Base-by-base conservation (phyloP, 2,113 vertebrate species). In the Ailuropoda melanoleuca region DNA sequence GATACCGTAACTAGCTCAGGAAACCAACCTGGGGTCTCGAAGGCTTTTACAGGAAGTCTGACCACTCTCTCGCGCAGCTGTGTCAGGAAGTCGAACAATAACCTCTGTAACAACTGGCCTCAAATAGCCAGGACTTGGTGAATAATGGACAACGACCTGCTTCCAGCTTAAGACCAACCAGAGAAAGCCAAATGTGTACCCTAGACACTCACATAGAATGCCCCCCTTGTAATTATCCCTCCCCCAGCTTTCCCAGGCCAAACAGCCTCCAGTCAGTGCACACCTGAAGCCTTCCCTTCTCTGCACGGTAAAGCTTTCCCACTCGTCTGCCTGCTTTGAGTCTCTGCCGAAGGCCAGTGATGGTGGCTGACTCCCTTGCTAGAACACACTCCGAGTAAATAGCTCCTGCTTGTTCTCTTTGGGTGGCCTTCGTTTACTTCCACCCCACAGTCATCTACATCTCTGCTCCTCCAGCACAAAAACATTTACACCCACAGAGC, bases 361-460 rank as follows among this genome's bases (percentile, higher is more conserved):
- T 34, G 68, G 93, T 29, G 85, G 66, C 21, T 55, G 23, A n/a
- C 39, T 70, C 19, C 19, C 66, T 85, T 9, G 8, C 77, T 26
- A 14, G 13, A 78, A 80, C 80, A 78, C 87, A n/a, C 10, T 55
- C 55, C 24, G 39, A 90, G 78, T 92, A 93, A 95, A 94, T 13
- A 90, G 48, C 48, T 84, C 87, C 37, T 7, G 55, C 83, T 93
- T 87, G 55, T 64, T 90, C 89, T 95, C 75, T 81, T n/a, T 96
- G 92, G 95, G 95, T 93, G 88, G 80, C 72, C 90, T 96, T 88
- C 86, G 50, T 81, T 93, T 80, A 83, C 80, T 58, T 93, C 74
- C 81, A 84, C 11, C 48, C 75, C 78, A 39, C 82, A 62, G 85
- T 85, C 85, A 58, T 78, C 86, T 60, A 46, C 26, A 10, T 53